These are phyloP conservation scores for Cheilosia impressa DNA, from an alignment of 2,888 invertebrate genomes.

Conservation along the genomic window DNA sequence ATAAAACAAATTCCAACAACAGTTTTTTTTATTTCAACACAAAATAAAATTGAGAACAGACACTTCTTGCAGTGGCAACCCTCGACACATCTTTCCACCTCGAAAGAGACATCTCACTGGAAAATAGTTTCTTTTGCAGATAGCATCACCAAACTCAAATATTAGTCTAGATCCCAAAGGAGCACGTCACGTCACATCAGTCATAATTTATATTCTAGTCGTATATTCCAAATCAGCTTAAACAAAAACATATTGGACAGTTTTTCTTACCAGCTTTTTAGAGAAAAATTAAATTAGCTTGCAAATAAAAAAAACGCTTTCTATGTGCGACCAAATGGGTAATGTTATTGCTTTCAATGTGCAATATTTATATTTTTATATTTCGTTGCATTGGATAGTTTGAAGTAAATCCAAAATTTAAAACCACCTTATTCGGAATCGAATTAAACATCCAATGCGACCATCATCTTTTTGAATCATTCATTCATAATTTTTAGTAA, in stretches of 20 bases:
- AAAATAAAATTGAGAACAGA: no score
- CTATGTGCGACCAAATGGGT: conserved; percentile 62
- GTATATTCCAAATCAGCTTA: conserved; percentile 66
- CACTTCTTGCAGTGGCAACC: no score
- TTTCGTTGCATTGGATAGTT: conserved; percentile 44
- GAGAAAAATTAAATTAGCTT: conserved; percentile 30
- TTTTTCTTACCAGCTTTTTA: conserved; percentile 25
- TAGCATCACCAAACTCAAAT: not conserved
- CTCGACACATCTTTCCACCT: not conserved
- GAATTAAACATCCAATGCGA: conserved; percentile 30
- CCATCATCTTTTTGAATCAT: conserved; percentile 41
- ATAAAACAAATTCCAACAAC: no score
- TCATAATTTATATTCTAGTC: conserved; percentile 70
- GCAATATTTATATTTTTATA: conserved; percentile 26
- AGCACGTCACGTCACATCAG: conserved; percentile 41
- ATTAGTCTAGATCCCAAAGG: conserved; percentile 18
- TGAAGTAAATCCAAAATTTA: not conserved
- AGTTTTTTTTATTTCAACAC: no score
- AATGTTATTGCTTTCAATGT: conserved; percentile 58
- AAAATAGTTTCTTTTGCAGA: not conserved
- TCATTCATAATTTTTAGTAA: conserved; percentile 30
- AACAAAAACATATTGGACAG: conserved; percentile 3
- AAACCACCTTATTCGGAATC: not conserved
- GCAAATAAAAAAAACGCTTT: conserved; percentile 50
- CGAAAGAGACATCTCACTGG: not conserved